Base-by-base conservation (phyloP, 2,888 invertebrate genomes). In the Troides oblongomaculatus region DNA sequence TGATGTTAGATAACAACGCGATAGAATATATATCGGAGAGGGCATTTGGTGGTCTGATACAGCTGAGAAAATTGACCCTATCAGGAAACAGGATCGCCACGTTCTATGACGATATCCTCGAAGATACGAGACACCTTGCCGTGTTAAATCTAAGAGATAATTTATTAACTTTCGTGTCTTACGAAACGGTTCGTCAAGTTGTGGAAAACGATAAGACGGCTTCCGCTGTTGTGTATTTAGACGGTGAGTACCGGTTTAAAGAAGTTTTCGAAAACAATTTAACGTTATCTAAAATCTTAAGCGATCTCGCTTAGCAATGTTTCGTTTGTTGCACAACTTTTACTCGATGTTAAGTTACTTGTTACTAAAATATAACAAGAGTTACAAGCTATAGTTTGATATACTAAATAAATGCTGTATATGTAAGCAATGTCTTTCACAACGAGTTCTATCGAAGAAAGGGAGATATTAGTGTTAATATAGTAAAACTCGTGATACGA, bases 141-240 rank as follows among this genome's bases (percentile, higher is more conserved):
- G 94, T 95, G 78, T 92, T 97, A 81, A 96, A 97, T 88, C 92
- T 97, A 76, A 94, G 96, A 82, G 94, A 95, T 78, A 97, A 97
- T 89, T 90, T 94, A 72, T 93, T 97, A 80, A 95, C 95, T 83
- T 95, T 96, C 65, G 93, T 97, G 82, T 95, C 96, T 66, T 95
- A 95, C 81, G 95, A 95, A 81, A 96, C 96, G 76, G 93, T 96
- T 77, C 94, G 95, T 77, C 95, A 96, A 57, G 94, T 97, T 81
- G 93, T 96, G 77, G 94, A 95, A 79, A 96, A 96, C 84, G 94
- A 97, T 82, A 95, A 95, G 90, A 95, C 95, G 81, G 89, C 92
- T 74, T 94, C 95, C 72, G 94, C 95, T 80, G 94, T 95, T 87
- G 94, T 97, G 83, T 94, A 95, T 84, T 90, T 97, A 79, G 95